Base-by-base conservation (phyloP, 2,113 vertebrate genomes). In the Trematocara unimaculatum region DNA sequence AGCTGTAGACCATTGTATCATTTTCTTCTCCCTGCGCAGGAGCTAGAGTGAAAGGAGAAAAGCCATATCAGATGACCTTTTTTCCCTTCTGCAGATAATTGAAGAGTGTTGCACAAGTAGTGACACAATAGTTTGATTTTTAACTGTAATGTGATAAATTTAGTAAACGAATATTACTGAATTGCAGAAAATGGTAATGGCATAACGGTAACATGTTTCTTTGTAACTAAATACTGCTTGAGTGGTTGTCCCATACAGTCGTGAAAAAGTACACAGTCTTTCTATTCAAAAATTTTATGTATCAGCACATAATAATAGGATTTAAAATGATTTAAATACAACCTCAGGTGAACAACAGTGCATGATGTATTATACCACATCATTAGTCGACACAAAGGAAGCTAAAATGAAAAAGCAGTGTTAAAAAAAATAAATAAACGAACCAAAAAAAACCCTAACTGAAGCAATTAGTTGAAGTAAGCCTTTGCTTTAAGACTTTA, bases 381-480 rank as follows among this genome's bases (percentile, higher is more conserved):
- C 40, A 47, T 74, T 74, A 45, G 40, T 72, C 2, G 1, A 72
- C 20, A 72, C 4, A 72, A 10, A 26, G 67, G 67, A 72, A 72
- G 0, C 67, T 2, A 45, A 72, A 72, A 72, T 72, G 0, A 15
- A 26, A 42, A 72, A 45, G 38, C 20, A 17, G 13, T 72, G 64
- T 72, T 5, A 40, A 40, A 40, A 29, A 10, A 58, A 13, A 14
- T 8, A 5, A 15, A 9, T 2, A 23, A 15, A 17, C 2, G 17
- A 42, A 14, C 18, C 7, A 0, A 42, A 40, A 26, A 11, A 5
- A 2, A 0, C 0, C 56, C 17, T 15, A 42, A 45, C 38, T 72
- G 20, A 72, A 45, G 38, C 38, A 45, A 26, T 72, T 26, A 45
- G 12, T 72, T 45, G 7, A 72, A 45, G 5, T 45, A 20, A 67